Conservation (phyloP, 2,888 invertebrate species). For the Dolomedes plantarius region DNA sequence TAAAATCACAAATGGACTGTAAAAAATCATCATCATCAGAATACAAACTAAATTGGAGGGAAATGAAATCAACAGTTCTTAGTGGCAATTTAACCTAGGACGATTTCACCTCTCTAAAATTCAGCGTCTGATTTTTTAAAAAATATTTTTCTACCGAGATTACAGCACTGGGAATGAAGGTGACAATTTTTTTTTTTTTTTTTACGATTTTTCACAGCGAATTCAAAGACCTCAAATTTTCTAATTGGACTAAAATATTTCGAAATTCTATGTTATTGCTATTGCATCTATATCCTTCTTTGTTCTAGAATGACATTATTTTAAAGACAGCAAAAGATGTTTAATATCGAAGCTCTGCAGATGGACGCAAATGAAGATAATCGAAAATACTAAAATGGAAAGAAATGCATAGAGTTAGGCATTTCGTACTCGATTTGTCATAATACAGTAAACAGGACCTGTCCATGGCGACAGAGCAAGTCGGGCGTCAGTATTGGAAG, state of each 20-base stretch:
- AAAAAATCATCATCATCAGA: too few relatives aligned
- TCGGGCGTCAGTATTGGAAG: neutral
- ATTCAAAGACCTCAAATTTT: constrained; percentile 15
- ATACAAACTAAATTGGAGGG: too few relatives aligned
- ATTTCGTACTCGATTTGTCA: neutral
- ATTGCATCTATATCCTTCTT: constrained; percentile 42
- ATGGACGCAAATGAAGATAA: constrained; percentile 64
- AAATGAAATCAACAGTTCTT: too few relatives aligned
- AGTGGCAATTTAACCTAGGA: too few relatives aligned
- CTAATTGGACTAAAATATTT: constrained; percentile 44
- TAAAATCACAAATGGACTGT: too few relatives aligned
- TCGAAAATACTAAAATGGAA: constrained; percentile 1
- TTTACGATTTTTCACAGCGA: constrained; percentile 8
- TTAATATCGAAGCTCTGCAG: constrained; percentile 56
- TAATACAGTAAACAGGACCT: neutral
- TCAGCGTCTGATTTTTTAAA: too few relatives aligned
- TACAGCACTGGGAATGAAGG: constrained; percentile 1
- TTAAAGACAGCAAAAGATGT: constrained; percentile 60
- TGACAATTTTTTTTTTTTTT: neutral
- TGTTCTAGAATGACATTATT: constrained; percentile 35
- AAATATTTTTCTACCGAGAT: too few relatives aligned
- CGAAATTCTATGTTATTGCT: constrained; percentile 55
- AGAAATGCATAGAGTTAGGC: neutral
- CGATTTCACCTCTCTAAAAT: too few relatives aligned
- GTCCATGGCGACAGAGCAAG: neutral